These are phyloP conservation scores for Drosophila kohkoa DNA, from an alignment of 1,140 invertebrate species.

Conservation along the genomic window DNA sequence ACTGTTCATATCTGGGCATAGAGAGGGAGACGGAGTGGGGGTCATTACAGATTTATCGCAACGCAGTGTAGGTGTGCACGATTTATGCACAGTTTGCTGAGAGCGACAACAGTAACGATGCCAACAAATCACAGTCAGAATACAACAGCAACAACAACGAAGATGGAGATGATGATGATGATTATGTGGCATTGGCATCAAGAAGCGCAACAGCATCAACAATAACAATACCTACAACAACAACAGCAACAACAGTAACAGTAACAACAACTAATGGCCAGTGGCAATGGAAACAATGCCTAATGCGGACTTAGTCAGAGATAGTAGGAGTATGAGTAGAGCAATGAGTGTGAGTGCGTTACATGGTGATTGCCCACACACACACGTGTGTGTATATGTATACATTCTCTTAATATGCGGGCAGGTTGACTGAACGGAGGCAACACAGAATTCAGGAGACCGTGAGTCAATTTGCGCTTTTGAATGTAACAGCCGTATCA, in stretches of 20 bases:
- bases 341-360: neutral
- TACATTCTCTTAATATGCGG: slow-evolving; percentile 2
- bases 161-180: slow-evolving; percentile 48
- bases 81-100: slow-evolving; percentile 81
- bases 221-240: slow-evolving; percentile 30
- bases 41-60: slow-evolving; percentile 81
- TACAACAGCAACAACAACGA: slow-evolving; percentile 46
- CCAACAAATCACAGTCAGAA: slow-evolving; percentile 73
- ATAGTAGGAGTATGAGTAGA: slow-evolving; percentile 1
- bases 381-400: neutral
- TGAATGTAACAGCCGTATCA: slow-evolving; percentile 53
- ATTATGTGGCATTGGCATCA: slow-evolving; percentile 63
- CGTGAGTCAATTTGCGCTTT: slow-evolving; percentile 29
- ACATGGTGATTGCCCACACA: slow-evolving; percentile 39
- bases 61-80: slow-evolving; percentile 77
- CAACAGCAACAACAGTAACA: slow-evolving; percentile 31
- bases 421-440: neutral
- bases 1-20: neutral
- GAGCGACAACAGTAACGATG: slow-evolving; percentile 81
- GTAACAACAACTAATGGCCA: slow-evolving; percentile 37
- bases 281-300: slow-evolving; percentile 52
- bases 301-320: slow-evolving; percentile 38
- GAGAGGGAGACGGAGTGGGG: neutral
- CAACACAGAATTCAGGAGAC: neutral
- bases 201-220: slow-evolving; percentile 51